phyloP scores from a whole-genome alignment of 2,113 vertebrate species.

The Mus pahari region DNA sequence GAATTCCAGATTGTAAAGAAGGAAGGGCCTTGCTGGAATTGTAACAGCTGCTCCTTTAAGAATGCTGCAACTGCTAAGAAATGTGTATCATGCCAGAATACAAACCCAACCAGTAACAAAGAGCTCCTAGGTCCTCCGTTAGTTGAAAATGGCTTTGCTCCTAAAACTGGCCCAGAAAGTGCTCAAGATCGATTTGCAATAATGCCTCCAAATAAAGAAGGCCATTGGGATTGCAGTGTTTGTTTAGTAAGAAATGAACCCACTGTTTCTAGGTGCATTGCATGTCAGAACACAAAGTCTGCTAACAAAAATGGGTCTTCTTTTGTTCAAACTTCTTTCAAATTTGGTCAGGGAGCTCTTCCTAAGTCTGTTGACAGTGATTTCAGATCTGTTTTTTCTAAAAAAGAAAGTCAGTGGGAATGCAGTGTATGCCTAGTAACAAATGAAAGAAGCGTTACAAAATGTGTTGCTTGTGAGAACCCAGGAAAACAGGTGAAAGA shows the following conservation, averaged over 20 bases:
- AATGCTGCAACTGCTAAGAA: slow-evolving; percentile 86
- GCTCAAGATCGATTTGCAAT: slow-evolving; percentile 80
- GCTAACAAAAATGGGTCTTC: slow-evolving; percentile 57
- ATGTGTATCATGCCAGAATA: slow-evolving; percentile 89
- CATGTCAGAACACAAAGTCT: slow-evolving; percentile 88
- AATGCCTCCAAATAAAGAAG: slow-evolving; percentile 89
- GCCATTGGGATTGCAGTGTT: slow-evolving; percentile 90
- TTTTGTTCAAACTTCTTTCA: slow-evolving; percentile 83
- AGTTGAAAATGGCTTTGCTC: slow-evolving; percentile 65
- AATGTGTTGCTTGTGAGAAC: slow-evolving; percentile 87
- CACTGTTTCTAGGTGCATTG: slow-evolving; percentile 83
- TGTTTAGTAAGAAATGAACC: slow-evolving; percentile 89
- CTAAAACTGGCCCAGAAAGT: slow-evolving; percentile 71
- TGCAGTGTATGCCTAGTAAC: slow-evolving; percentile 86
- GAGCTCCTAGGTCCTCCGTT: slow-evolving; percentile 58
- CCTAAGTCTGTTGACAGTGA: slow-evolving; percentile 80
- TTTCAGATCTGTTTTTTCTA: slow-evolving; percentile 78
- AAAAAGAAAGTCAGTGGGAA: slow-evolving; percentile 90
- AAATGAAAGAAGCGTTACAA: slow-evolving; percentile 87
- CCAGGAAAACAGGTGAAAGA: slow-evolving; percentile 76
- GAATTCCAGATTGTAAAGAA: slow-evolving; percentile 89
- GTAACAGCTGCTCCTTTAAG: slow-evolving; percentile 87
- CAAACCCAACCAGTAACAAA: slow-evolving; percentile 71
- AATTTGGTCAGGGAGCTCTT: slow-evolving; percentile 85
- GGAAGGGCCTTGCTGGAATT: slow-evolving; percentile 91